Conservation (phyloP, 2,888 invertebrate genomes). For the Pelosia muscerda region DNA sequence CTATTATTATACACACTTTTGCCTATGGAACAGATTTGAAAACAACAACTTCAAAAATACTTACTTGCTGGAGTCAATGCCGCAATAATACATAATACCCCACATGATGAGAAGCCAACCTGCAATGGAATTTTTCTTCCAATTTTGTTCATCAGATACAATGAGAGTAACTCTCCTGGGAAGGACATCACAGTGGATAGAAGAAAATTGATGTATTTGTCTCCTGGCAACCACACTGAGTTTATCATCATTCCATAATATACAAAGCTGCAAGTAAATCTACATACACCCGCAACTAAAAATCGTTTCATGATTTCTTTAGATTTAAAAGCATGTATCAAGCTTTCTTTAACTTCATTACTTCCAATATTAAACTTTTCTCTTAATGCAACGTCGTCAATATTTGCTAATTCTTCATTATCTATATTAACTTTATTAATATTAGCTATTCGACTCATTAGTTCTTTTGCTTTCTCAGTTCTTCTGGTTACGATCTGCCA, state of each 20-base stretch:
- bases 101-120: conserved; percentile 65
- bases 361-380: conserved; percentile 66
- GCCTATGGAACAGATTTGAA: too few relatives aligned
- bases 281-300: conserved; percentile 57
- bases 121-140: conserved; percentile 72
- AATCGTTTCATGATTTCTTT: conserved; percentile 68
- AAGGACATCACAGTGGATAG: conserved; percentile 75
- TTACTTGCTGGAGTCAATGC: conserved; percentile 69
- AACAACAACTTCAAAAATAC: conserved; percentile 34
- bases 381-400: conserved; percentile 62
- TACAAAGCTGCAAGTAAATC: conserved; percentile 72
- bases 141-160: conserved; percentile 74
- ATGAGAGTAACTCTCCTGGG: conserved; percentile 72
- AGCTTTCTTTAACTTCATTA: conserved; percentile 62
- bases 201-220: conserved; percentile 75
- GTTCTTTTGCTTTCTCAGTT: conserved; percentile 64
- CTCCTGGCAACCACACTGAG: conserved; percentile 74
- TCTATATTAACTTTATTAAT: conserved; percentile 68
- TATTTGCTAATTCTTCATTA: conserved; percentile 58
- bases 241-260: conserved; percentile 77
- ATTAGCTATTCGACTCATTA: conserved; percentile 61
- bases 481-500: conserved; percentile 75
- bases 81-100: conserved; percentile 62
- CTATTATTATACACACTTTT: too few relatives aligned
- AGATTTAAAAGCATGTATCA: conserved; percentile 63